These are phyloP conservation scores for Apteryx owenii DNA, from an alignment of 2,113 vertebrate species.

Conservation along the genomic window DNA sequence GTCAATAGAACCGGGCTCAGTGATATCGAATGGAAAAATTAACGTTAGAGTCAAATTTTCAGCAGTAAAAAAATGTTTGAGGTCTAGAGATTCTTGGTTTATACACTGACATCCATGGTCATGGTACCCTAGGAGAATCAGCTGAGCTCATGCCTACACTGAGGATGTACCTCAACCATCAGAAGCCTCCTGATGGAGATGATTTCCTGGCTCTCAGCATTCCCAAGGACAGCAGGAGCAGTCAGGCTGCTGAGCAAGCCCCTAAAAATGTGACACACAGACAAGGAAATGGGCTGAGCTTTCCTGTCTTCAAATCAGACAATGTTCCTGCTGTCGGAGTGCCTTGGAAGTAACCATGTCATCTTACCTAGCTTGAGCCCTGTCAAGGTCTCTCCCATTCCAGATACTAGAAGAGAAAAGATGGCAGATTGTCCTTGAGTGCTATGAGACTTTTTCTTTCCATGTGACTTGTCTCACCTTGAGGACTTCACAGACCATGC, in stretches of 20 bases:
- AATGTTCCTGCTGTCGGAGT: not conserved
- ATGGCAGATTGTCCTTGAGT: not conserved
- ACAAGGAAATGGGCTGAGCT: not conserved
- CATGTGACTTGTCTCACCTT: not conserved
- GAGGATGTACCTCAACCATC: not conserved
- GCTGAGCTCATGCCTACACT: rapidly evolving
- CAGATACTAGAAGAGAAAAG: not conserved
- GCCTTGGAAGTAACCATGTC: not conserved
- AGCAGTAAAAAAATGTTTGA: not conserved
- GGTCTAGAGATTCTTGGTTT: not conserved
- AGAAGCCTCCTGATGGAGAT: not conserved
- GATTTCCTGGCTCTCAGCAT: not conserved
- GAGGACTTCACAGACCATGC: not conserved
- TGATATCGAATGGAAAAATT: not conserved
- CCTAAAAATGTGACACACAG: not conserved
- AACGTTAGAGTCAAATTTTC: not conserved
- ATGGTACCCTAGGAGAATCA: not conserved
- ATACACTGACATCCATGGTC: not conserved
- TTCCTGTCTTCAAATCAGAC: not conserved
- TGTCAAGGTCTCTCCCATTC: not conserved
- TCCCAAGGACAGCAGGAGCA: not conserved
- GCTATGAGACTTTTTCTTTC: not conserved
- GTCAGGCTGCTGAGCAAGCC: not conserved
- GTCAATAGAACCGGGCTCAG: not conserved
- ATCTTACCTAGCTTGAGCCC: not conserved